Evolutionary conservation across 2,888 invertebrate species (phyloP), one percentile per base, ranked within the genome.

Genomic region (Diadegma fenestrale): DNA sequence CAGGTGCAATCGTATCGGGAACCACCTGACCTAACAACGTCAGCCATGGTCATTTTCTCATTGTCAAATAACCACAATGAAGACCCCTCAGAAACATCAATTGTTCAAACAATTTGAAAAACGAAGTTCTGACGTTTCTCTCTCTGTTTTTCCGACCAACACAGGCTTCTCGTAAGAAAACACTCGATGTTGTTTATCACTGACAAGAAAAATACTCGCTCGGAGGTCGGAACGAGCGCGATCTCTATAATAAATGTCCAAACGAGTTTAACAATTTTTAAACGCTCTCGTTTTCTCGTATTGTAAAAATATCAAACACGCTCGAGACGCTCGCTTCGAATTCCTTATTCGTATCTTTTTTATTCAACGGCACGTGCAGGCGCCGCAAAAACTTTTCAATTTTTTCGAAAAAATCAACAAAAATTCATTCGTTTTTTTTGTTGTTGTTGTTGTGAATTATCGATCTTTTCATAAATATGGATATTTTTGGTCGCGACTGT

Each of bases 11-110:
- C 58, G 61, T 72, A 48, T 48, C 26, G 22, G 73, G 54, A 45
- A 80, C 58, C 80, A 84, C 77, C 84, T 78, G 84, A 80, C 72
- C 66, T 37, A 72, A 73, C 77, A 73, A 5, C 66, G 51, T 22
- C 17, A 61, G 61, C 66, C 45, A 51, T 41, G 73, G 45, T 71
- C 68, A 33, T 41, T 54, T 66, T 61, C 66, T 73, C 37, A 73
- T 81, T 81, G 77, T 85, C 81, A n/a, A 19, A 14, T 22, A 54
- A 54, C 64, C 43, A 41, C 80, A 33, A 30, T 33, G 14, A 26
- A 63, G 17, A 12, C 22, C 33, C 58, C 66, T 45, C 61, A 30
- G 22, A 72, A 84, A 72, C 66, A 45, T 68, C 80, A 80, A 80
- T 80, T 84, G 77, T 80, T 64, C 58, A 84, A 84, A 84, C 54